Conservation (phyloP, 2,797 vertebrate species). For the Macropus fuliginosus region DNA sequence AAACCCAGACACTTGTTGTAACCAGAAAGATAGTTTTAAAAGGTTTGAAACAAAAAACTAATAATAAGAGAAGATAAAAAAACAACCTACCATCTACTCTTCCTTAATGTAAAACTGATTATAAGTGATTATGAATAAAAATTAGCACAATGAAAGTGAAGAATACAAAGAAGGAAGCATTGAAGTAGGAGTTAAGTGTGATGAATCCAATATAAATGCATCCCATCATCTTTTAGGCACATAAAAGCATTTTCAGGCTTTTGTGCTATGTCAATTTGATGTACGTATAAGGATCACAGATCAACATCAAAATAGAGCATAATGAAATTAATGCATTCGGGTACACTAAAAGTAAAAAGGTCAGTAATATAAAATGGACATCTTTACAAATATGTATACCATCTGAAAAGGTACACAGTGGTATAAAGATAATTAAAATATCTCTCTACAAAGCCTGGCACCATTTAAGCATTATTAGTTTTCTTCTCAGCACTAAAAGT, state of each 20-base stretch:
- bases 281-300: background rate
- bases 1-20: constrained; percentile 2
- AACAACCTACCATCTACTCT: background rate
- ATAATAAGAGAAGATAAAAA: background rate
- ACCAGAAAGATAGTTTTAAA: background rate
- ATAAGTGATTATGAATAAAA: background rate
- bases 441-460: background rate
- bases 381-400: background rate
- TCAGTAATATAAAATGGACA: background rate
- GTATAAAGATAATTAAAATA: background rate
- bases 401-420: background rate
- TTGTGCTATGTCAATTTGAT: background rate
- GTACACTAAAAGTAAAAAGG: background rate
- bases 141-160: background rate
- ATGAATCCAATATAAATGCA: background rate
- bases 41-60: background rate
- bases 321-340: background rate
- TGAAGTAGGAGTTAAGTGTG: background rate
- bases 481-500: background rate
- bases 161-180: background rate
- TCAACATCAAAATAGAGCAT: background rate
- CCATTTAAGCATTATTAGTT: background rate
- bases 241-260: background rate
- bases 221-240: background rate
- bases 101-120: background rate